Base-by-base conservation (phyloP, 2,797 vertebrate species). In the Uromys caudimaculatus region DNA sequence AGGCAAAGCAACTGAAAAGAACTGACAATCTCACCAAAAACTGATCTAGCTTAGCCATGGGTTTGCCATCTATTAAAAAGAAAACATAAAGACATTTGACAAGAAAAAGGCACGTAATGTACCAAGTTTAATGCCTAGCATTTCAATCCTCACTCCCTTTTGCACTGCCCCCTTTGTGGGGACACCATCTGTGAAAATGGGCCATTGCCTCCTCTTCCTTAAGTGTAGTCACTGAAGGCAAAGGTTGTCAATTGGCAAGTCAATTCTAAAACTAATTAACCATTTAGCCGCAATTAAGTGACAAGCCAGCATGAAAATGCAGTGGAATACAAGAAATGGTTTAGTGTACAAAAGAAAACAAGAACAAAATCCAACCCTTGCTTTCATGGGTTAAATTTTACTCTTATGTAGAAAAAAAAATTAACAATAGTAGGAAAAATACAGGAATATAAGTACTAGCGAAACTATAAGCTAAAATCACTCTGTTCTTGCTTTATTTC, bases 221-320 rank as follows among this genome's bases (percentile, higher is more conserved):
- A 56, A 81, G 12, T 64, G 14, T 73, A 83, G 32, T 62, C 64
- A 75, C 35, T 78, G 23, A n/a, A 82, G 38, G 56, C 27, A 23
- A 6, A 16, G 21, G n/a, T 10, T 93, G 62, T 62, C 41, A 88
- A 62, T 32, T 41, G 21, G 7, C 7, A 79, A 60, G 11, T 78
- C 62, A 64, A 90, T 94, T 92, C 47, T 29, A 75, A 90, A 92
- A 88, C 73, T 67, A 84, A 87, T 82, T 47, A 87, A 88, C 14
- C 47, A 38, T 23, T 69, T 88, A 73, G 23, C 35, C 47, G 62
- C 54, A 92, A 95, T 29, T 90, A 84, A 94, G 29, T 54, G 56
- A n/a, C 50, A 92, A 35, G 3, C 21, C 54, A 94, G 38, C 52
- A 81, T 81, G 35, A 56, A 81, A 81, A 81, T 38, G 4, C 11